Evolutionary conservation across 92 coral and sea anemone genomes (phyloP), one percentile per base, ranked within the genome.

Genomic region (Siderastrea siderea): DNA sequence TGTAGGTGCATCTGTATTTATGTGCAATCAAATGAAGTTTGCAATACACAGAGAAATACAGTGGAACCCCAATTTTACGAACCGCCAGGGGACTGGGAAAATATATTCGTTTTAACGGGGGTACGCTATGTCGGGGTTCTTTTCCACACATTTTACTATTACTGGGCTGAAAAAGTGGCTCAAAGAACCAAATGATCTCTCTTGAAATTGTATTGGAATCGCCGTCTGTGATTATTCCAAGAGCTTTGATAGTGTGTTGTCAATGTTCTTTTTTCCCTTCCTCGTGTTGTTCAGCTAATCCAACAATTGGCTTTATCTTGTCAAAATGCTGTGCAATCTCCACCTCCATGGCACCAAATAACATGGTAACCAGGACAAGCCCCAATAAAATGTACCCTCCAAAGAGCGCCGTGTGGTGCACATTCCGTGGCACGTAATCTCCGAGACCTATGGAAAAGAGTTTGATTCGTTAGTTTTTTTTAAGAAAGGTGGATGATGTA

Each of bases 281-380:
- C 4, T 64, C 16, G 2, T 11, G 47, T 2, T 67, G 43, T 68
- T 94, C 89, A 53, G 51, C 66, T 48, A 89, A 63, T 59, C 91
- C 91, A 38, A 92, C 78, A 76, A 73, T 87, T 60, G 70, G 60
- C 54, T 86, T 90, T 67, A 94, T 48, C 13, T 82, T 91, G 51
- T 90, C 79, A 47, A 90, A 89, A 12, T 75, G 84, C 6, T 72
- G 69, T 48, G 62, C 74, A 12, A 94, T 94, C 68, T 71, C 75
- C 1, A 82, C 93, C 75, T 94, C 97, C 14, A 94, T 70, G 60
- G 95, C 86, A 60, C 92, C 80, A 88, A 94, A 94, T 68, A 94
- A 53, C 95, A 90, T 94, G 83, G 86, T 79, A 16, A 94, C 81
- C 68, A 92, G 69, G 4, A 89, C 95, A 49, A 94, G 85, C 12